These are phyloP conservation scores for Drosophila nr. perissopoda DNA, from an alignment of 2,888 invertebrate species.

Conservation along the genomic window DNA sequence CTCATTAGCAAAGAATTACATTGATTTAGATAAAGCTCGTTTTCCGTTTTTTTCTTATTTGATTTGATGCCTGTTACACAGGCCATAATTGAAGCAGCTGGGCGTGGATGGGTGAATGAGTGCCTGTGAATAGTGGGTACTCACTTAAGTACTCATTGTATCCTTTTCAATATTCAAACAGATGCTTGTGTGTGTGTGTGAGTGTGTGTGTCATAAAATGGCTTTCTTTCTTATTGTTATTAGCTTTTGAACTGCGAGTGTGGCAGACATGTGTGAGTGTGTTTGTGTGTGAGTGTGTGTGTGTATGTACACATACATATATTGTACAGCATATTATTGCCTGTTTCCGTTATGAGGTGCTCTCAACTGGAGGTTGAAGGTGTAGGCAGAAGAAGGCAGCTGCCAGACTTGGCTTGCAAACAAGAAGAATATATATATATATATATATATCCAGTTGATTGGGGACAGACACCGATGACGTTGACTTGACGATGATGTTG, in stretches of 20 bases:
- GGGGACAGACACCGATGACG: constrained; percentile 44
- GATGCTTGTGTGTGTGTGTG: not conserved
- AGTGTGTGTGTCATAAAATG: constrained; percentile 1
- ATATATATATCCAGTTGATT: constrained; percentile 34
- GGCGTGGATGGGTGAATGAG: not conserved
- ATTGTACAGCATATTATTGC: constrained; percentile 34
- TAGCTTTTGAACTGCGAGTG: constrained; percentile 36
- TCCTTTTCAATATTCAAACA: not conserved
- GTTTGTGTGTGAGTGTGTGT: not conserved
- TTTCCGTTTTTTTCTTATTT: not conserved
- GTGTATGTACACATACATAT: not conserved
- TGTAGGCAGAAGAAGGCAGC: constrained; percentile 38
- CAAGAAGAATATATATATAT: constrained; percentile 3
- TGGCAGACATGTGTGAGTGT: not conserved
- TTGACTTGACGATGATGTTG: constrained; percentile 22
- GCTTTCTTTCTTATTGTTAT: constrained; percentile 29
- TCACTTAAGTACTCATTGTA: not conserved
- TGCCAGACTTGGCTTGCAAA: constrained; percentile 7
- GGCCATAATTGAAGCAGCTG: not conserved
- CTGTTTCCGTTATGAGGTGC: constrained; percentile 54
- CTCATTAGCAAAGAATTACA: not conserved
- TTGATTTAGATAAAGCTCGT: not conserved
- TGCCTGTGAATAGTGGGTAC: not conserved
- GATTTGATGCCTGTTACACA: not conserved
- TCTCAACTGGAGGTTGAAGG: constrained; percentile 41